Evolutionary conservation across 2,888 invertebrate genomes (phyloP), one percentile per base, ranked within the genome.

Genomic region (Anoplius nigerrimus): DNA sequence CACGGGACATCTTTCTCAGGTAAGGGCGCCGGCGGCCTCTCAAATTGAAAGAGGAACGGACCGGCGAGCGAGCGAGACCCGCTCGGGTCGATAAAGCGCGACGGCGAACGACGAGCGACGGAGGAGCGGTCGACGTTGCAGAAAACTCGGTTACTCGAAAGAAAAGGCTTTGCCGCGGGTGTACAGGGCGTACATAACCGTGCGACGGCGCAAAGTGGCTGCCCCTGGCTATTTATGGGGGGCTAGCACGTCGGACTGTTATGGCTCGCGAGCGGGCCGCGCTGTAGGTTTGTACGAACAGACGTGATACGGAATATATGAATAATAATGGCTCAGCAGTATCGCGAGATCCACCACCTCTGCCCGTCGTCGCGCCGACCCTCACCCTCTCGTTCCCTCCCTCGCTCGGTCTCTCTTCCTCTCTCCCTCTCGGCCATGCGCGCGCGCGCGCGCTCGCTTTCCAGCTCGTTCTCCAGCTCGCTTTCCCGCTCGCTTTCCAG

Each of bases 221-320:
- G 77, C 78, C 79, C 73, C 71, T 61, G 64, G 70, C 75, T 80
- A 82, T 82, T 82, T 80, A 82, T 79, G 61, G 67, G 34, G 34
- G 71, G 79, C 65, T 68, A 13, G 74, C 74, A 69, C 66, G 74
- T 45, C 75, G 75, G 66, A 72, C 69, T 80, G 78, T 76, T 78
- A 76, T 66, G 75, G 76, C 71, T 61, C 72, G 79, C 66, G 76
- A 75, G 67, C 78, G 34, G 34, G 11, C 34, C 34, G 34, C 34
- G 78, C 69, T 81, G 79, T 82, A 79, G 84, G 82, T 83, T 83
- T 80, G 82, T 82, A 82, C 76, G 83, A 85, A 83, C 87, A 87
- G 85, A 87, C 88, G 85, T 88, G 88, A 87, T 85, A 83, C 82
- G 82, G 88, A 88, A 88, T 88, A 88, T 88, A 88, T 88, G 88